Evolutionary conservation across 1,140 invertebrate genomes (phyloP).

Genomic region (Armadillidium nasatum): DNA sequence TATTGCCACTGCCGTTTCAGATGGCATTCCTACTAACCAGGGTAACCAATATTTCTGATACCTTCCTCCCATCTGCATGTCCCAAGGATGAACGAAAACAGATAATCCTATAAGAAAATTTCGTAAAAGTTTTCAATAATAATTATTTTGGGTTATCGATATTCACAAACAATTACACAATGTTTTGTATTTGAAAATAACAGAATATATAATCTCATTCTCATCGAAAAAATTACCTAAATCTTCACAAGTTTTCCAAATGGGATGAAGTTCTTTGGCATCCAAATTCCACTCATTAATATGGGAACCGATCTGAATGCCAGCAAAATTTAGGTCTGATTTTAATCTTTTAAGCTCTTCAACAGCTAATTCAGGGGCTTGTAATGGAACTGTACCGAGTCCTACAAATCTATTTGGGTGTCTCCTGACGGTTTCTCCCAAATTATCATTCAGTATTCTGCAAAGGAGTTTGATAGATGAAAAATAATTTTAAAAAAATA

Average conservation of each 20-base stretch:
- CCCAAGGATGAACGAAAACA: conserved; percentile 62
- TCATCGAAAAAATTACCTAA: no score
- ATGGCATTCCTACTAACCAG: conserved; percentile 62
- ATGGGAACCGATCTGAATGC: conserved; percentile 60
- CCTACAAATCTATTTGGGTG: conserved; percentile 56
- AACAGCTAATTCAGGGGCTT: conserved; percentile 55
- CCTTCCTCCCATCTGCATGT: conserved; percentile 56
- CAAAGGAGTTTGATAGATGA: no score
- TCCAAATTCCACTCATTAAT: conserved; percentile 61
- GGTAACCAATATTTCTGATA: conserved; percentile 60
- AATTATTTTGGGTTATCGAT: no score
- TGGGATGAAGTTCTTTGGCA: conserved; percentile 54
- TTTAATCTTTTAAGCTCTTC: conserved; percentile 56
- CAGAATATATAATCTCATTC: conserved; percentile 17
- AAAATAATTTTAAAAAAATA: no score
- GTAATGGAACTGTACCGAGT: conserved; percentile 59
- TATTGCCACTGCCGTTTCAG: conserved; percentile 58
- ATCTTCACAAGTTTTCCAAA: conserved; percentile 54
- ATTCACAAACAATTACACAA: no score
- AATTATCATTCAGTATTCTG: conserved; percentile 57
- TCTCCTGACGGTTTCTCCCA: conserved; percentile 52
- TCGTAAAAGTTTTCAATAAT: no score
- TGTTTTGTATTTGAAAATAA: no score
- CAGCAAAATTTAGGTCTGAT: conserved; percentile 53
- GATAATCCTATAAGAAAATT: conserved; percentile 50